Evolutionary conservation across 2,888 invertebrate species (phyloP).

Genomic region (Tetanocera ferruginea): DNA sequence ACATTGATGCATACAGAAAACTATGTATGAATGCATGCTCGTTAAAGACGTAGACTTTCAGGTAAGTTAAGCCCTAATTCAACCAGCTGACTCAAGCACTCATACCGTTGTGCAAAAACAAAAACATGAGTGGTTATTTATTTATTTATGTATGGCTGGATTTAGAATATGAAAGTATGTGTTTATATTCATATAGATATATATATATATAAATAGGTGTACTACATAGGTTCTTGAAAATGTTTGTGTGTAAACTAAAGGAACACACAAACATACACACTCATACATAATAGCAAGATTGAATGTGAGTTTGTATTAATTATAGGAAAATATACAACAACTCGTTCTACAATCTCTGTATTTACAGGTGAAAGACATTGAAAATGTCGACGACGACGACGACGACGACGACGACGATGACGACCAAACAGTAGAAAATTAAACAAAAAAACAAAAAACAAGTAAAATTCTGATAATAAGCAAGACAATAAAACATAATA

Average conservation of each 20-base stretch:
- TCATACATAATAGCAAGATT: neutral
- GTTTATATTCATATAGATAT: neutral
- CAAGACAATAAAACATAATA: neutral
- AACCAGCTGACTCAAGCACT: conserved; percentile 24
- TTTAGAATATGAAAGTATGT: neutral
- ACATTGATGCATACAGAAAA: neutral
- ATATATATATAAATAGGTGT: neutral
- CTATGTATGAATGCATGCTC: neutral
- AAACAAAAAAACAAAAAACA: conserved; percentile 2
- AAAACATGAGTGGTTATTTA: neutral
- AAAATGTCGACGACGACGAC: conserved; percentile 13
- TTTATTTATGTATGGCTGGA: neutral
- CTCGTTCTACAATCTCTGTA: conserved; percentile 16
- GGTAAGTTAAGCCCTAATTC: conserved; percentile 9
- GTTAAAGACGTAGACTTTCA: neutral
- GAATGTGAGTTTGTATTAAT: conserved; percentile 59
- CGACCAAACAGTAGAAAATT: conserved; percentile 5
- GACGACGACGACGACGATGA: neutral
- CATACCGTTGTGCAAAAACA: neutral
- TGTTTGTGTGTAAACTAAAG: neutral
- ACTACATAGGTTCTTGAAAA: neutral
- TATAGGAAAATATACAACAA: conserved; percentile 23
- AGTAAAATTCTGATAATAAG: neutral
- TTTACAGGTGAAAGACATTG: conserved; percentile 51
- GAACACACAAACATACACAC: neutral